Base-by-base conservation (phyloP, 2,888 invertebrate species). In the Willowsia nigromaculata region DNA sequence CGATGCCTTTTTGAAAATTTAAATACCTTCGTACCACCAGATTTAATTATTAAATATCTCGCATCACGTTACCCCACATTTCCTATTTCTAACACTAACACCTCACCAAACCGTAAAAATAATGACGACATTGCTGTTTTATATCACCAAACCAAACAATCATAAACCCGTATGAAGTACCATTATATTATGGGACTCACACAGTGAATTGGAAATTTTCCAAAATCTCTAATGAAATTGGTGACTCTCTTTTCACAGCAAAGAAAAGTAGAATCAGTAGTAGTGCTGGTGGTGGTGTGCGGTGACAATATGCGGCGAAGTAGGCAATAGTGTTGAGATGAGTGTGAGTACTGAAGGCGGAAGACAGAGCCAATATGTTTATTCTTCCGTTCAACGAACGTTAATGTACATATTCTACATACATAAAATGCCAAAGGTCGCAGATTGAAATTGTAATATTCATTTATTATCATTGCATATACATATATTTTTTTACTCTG, bases 201-300 rank as follows among this genome's bases (percentile, higher is more conserved):
- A 86, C 85, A 50, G 83, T 53, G 82, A 90, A 81, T 90, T 90
- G 89, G 89, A 89, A 85, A 43, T 65, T 86, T 74, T 90, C 89
- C 89, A 90, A 90, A 85, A 85, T 59, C 62, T 43, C 86, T 83
- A 90, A 85, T 86, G 89, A 85, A 89, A 89, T 85, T 85, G 56
- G 59, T 89, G 89, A 81, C 80, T 89, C 80, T 89, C 15, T 76
- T 40, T 71, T 85, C 76, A 78, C 78, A 78, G 78, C 30, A n/a
- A n/a, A n/a, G n/a, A n/a, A n/a, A n/a, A n/a, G n/a, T n/a, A n/a
- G n/a, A n/a, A n/a, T n/a, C n/a, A n/a, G 27, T 9, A 43, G 53
- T 50, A 71, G 22, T 3, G 27, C 7, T 43, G n/a, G 2, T 71
- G 30, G 11, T 43, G 13, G 62, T 47, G 71, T 89, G n/a, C n/a